Conservation (phyloP, 2,888 invertebrate species). For the Rosalia funebris region DNA sequence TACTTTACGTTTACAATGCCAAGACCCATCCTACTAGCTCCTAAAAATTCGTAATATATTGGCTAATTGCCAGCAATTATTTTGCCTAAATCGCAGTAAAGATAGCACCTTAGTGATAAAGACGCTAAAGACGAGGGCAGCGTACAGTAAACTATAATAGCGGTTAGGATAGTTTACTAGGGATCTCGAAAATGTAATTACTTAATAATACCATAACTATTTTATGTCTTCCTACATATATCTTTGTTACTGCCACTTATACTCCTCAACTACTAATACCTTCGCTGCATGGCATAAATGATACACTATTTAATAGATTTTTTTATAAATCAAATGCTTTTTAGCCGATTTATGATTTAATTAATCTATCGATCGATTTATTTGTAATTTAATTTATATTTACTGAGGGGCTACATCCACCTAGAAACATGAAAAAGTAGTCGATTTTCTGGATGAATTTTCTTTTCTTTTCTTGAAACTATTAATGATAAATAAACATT, state of each 20-base stretch:
- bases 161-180: background rate
- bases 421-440: no score
- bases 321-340: no score
- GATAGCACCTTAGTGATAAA: constrained; percentile 12
- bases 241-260: background rate
- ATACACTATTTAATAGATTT: no score
- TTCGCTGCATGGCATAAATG: no score
- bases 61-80: constrained; percentile 1
- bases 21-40: constrained; percentile 5
- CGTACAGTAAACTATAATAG: constrained; percentile 14
- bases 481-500: no score
- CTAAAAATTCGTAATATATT: constrained; percentile 20
- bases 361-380: no score
- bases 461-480: no score
- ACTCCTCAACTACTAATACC: no score
- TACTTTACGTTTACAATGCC: constrained; percentile 13
- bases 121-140: constrained; percentile 17
- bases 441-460: no score
- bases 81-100: constrained; percentile 16
- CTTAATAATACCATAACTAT: constrained; percentile 19
- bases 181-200: constrained; percentile 14
- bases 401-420: no score
- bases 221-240: constrained; percentile 2
- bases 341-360: no score
- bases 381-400: no score